Evolutionary conservation across 2,888 invertebrate species (phyloP), one percentile per base, ranked within the genome.

Genomic region (Brachyptera risi): DNA sequence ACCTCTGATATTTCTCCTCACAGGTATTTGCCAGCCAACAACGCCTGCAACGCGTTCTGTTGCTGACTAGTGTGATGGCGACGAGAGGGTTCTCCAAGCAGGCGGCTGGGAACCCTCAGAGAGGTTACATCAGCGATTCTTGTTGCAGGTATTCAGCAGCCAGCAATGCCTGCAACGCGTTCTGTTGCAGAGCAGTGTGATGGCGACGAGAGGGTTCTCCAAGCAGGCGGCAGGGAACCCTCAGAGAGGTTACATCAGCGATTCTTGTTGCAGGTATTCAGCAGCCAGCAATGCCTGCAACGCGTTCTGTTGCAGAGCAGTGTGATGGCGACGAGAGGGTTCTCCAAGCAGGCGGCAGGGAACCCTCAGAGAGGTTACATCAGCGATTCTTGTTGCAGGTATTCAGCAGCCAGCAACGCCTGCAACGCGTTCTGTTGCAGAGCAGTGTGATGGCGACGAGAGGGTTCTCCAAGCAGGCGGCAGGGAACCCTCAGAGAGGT

Each of bases 341-440:
- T 31, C 31, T 31, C 11, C 31, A 31, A 31, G 31, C 7, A 5
- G 5, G 31, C 11, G 31, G 31, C n/a, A 31, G 31, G 31, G 31
- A 31, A 7, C 31, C 11, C 54, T 3, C 31, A 23, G 17, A 15
- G 21, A 68, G 44, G 68, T 66, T 60, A 63, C 67, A 13, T 69
- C 70, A 71, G 72, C 2, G 71, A 73, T 56, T 73, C 74, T n/a
- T n/a, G n/a, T n/a, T n/a, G n/a, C n/a, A n/a, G 31, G 31, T 31
- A 5, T 11, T 31, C 7, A 5, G 11, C 11, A 31, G 31, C 11
- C 31, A 31, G 11, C 31, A 31, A 11, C 5, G 31, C 11, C 31
- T 31, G 31, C 31, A 31, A 11, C 31, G 31, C 5, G 31, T 31
- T 5, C 31, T 31, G 31, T 5, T 7, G n/a, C 31, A 31, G 5